Evolutionary conservation across 2,888 invertebrate species (phyloP).

Genomic region (Germaria angustata): DNA sequence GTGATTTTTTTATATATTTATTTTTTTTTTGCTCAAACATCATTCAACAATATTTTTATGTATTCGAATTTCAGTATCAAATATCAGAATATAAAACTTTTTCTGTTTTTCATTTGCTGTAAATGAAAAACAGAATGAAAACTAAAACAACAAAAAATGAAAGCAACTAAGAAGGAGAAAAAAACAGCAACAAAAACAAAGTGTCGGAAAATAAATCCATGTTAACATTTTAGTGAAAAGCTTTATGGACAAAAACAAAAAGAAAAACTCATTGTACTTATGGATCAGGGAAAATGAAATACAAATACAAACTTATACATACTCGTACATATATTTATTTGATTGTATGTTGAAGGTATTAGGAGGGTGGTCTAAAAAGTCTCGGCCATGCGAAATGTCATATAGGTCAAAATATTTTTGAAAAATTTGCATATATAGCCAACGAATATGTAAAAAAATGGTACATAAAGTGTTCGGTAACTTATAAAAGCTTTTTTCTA

Average conservation of each 20-base stretch:
- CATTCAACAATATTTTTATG: constrained; percentile 32
- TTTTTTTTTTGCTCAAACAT: constrained; percentile 40
- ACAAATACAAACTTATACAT: too few relatives aligned
- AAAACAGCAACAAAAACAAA: constrained; percentile 46
- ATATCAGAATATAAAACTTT: constrained; percentile 64
- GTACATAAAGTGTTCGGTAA: too few relatives aligned
- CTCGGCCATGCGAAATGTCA: too few relatives aligned
- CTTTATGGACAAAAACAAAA: constrained; percentile 39
- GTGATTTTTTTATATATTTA: too few relatives aligned
- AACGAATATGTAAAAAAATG: background rate
- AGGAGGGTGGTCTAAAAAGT: background rate
- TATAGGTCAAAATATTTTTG: too few relatives aligned
- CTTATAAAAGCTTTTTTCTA: too few relatives aligned
- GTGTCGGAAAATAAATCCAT: constrained; percentile 66
- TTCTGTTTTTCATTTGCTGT: constrained; percentile 43
- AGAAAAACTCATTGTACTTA: background rate
- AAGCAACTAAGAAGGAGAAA: background rate
- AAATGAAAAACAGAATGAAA: constrained; percentile 40
- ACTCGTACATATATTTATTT: too few relatives aligned
- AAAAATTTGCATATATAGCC: background rate
- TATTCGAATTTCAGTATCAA: constrained; percentile 66
- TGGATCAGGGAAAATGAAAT: constrained; percentile 11
- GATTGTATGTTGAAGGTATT: background rate
- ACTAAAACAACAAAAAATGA: constrained; percentile 21
- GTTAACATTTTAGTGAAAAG: constrained; percentile 65